phyloP scores from a whole-genome alignment of 2,113 vertebrate genomes.

The Petrocephalus zakoni region DNA sequence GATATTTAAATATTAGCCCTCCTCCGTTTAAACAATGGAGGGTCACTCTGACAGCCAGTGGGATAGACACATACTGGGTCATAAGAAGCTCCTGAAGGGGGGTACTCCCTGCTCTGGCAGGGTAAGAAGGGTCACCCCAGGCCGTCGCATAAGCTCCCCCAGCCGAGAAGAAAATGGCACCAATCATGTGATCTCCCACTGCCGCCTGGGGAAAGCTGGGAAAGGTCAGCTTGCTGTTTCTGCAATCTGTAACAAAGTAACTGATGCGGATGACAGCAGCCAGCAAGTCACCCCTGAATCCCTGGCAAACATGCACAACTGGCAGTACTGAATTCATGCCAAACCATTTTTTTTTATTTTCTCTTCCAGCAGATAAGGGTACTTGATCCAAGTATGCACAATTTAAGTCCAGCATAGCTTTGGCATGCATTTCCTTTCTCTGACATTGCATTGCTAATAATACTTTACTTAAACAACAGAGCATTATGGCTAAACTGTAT shows the following conservation, averaged over 20 bases:
- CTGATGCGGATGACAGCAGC: neutral
- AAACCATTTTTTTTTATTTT: neutral
- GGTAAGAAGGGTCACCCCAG: constrained; percentile 6
- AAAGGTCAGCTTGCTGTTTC: constrained; percentile 2
- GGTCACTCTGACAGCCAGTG: neutral
- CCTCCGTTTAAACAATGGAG: neutral
- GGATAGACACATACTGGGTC: neutral
- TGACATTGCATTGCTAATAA: neutral
- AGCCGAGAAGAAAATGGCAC: constrained; percentile 13
- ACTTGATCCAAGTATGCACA: neutral
- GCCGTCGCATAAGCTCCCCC: neutral
- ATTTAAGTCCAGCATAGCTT: neutral
- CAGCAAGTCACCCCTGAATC: neutral
- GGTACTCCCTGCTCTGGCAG: neutral
- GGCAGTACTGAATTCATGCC: neutral
- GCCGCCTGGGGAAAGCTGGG: constrained; percentile 1
- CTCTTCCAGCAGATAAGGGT: neutral
- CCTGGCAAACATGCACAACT: neutral
- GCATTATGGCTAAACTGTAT: constrained; percentile 16
- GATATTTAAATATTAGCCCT: neutral
- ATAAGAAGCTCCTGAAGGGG: neutral
- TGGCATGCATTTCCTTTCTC: neutral
- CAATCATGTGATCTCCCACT: constrained; percentile 14
- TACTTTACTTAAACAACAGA: constrained; percentile 16
- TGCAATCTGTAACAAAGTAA: neutral